A percentile compares a stretch with the other conserved stretches of the same genome.
These are phyloP conservation scores for Noturus placidus DNA, from an alignment of 2,113 vertebrate species.

Conservation along the genomic window DNA sequence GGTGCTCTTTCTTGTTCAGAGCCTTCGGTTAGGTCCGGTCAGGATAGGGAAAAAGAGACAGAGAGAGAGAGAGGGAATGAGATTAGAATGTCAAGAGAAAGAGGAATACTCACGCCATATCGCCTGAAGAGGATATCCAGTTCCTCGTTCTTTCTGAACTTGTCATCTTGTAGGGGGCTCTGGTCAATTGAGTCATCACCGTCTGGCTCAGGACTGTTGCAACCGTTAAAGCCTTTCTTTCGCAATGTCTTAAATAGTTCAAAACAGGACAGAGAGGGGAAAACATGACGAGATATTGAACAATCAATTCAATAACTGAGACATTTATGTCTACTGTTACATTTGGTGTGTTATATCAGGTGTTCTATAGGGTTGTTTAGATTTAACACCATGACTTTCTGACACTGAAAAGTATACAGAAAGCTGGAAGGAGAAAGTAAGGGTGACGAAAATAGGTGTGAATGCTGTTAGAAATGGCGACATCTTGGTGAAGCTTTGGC, in stretches of 20 bases:
- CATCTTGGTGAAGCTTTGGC: conserved; percentile 54
- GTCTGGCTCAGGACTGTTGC: conserved; percentile 96
- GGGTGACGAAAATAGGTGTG: conserved; percentile 18
- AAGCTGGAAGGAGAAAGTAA: conserved; percentile 1
- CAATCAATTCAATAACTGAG: conserved; percentile 18
- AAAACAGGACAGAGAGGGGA: conserved; percentile 68
- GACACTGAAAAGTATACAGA: conserved; percentile 26
- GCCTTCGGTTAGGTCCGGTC: conserved; percentile 74
- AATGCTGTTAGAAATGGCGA: conserved; percentile 47
- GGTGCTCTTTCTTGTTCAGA: conserved; percentile 99
- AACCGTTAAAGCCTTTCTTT: conserved; percentile 99
- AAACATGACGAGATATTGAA: conserved; percentile 57
- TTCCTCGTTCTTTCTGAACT: conserved; percentile 94
- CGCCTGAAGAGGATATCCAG: conserved; percentile 96
- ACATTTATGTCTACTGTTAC: no score
- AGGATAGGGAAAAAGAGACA: conserved; percentile 64
- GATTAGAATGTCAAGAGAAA: conserved; percentile 66
- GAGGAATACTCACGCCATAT: conserved; percentile 90
- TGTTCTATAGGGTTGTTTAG: neutral
- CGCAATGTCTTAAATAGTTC: conserved; percentile 83
- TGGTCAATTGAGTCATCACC: conserved; percentile 97
- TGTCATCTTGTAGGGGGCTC: conserved; percentile 95
- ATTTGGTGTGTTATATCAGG: neutral
- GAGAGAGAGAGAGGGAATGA: conserved; percentile 66
- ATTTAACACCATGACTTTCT: conserved; percentile 16